Evolutionary conservation across 2,113 vertebrate species (phyloP), one percentile per base, ranked within the genome.

Genomic region (Bucco capensis): DNA sequence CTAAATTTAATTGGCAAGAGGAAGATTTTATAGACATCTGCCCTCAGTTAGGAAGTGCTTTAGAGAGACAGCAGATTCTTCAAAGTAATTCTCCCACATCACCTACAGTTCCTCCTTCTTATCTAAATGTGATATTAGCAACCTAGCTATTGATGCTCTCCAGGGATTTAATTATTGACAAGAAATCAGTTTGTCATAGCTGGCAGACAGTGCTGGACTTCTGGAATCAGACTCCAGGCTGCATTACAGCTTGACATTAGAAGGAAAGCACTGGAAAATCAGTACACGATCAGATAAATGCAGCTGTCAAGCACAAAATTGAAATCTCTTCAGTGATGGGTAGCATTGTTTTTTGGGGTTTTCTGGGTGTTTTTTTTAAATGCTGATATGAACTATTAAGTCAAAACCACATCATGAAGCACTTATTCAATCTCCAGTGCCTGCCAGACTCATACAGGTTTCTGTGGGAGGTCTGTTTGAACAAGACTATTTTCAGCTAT

Each of bases 391-490:
- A 93, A 91, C 71, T 80, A 70, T 74, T 66, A 87, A 85, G 62
- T 76, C 66, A 79, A 84, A 94, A 61, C 10, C 23, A 84, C 72
- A 72, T 50, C 38, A 38, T 33, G 67, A 73, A 87, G 50, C 71
- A 50, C 38, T 89, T 84, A 64, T 46, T 61, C 44, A 67, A 11
- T 67, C 46, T 78, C 38, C 18, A 13, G 14, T 30, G 28, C 69
- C 86, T 90, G 73, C 53, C 77, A 95, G 73, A 72, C 47, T 83
- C 49, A 37, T 13, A 47, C 24, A 75, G 86, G 70, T 51, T 74
- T 86, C 79, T 49, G 86, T 49, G 73, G 86, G 92, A 95, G 80
- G 65, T 72, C 62, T 95, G 65, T 75, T 88, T 75, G 77, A 90
- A 44, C 19, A 14, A n/a, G 49, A 49, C 73, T 93, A 33, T 89